Conservation (phyloP, 2,113 vertebrate genomes). For the Chroicocephalus ridibundus region DNA sequence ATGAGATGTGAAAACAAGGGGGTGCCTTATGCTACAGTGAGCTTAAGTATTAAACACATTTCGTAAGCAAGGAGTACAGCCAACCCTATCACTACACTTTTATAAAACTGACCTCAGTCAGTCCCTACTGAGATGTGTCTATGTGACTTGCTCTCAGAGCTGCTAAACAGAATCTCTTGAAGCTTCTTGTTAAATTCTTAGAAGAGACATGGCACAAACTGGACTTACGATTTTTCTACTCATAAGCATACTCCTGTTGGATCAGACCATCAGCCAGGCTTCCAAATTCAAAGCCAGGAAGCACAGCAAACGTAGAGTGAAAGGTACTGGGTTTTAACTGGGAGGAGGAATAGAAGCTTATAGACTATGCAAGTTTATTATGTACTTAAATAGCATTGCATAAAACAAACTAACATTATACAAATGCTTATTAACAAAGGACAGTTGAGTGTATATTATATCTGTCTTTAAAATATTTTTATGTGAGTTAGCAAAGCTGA, state of each 20-base stretch:
- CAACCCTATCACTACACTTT: constrained; percentile 32
- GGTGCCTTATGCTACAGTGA: constrained; percentile 57
- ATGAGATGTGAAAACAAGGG: constrained; percentile 62
- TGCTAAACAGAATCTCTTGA: not conserved
- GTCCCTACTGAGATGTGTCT: constrained; percentile 5
- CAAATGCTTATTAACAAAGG: not conserved
- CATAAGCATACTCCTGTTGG: constrained; percentile 73
- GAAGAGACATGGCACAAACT: constrained; percentile 70
- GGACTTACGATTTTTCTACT: constrained; percentile 69
- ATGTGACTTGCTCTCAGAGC: not conserved
- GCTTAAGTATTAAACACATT: constrained; percentile 32
- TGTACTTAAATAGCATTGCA: not conserved
- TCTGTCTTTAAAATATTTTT: not conserved
- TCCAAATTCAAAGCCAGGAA: constrained; percentile 73
- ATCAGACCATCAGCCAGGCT: constrained; percentile 66
- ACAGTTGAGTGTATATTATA: not conserved
- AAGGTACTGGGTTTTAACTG: constrained; percentile 68
- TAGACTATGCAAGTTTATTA: not conserved
- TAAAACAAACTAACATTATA: not conserved
- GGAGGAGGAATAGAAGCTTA: not conserved
- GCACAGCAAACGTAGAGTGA: constrained; percentile 79
- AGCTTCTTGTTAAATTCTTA: not conserved
- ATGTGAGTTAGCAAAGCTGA: not conserved
- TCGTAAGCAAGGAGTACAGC: constrained; percentile 57
- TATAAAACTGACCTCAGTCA: constrained; percentile 64